phyloP scores from a whole-genome alignment of 2,888 invertebrate species.

The Scaptomyza reducta region DNA sequence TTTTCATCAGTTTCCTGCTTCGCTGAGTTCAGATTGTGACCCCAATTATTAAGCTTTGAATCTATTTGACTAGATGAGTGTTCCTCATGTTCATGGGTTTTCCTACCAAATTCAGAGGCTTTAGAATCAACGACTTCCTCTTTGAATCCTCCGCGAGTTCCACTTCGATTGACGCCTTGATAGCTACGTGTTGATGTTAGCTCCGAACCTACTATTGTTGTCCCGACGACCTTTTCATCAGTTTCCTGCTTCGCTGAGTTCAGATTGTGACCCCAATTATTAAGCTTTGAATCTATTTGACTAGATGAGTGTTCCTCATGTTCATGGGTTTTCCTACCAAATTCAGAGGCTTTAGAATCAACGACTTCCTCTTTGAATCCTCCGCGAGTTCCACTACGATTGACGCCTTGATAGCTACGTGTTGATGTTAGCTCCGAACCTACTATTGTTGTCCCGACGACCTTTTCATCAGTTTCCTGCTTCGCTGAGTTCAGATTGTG shows the following conservation, averaged over 20 bases:
- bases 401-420: constrained; percentile 46
- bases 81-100: not conserved
- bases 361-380: not conserved
- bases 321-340: not conserved
- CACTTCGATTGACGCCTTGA: constrained; percentile 36
- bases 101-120: not conserved
- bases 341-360: not conserved
- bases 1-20: constrained; percentile 21
- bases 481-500: constrained; percentile 57
- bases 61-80: not conserved
- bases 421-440: not conserved
- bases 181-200: constrained; percentile 30
- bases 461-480: constrained; percentile 6
- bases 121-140: not conserved
- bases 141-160: not conserved
- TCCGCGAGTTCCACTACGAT: constrained; percentile 3
- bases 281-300: not conserved
- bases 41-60: constrained; percentile 28
- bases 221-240: not conserved
- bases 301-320: not conserved
- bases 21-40: constrained; percentile 55
- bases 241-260: constrained; percentile 45
- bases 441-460: constrained; percentile 2
- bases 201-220: not conserved
- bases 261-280: constrained; percentile 51